phyloP scores from a whole-genome alignment of 2,113 vertebrate species.

The Hippocampus guttulatus region DNA sequence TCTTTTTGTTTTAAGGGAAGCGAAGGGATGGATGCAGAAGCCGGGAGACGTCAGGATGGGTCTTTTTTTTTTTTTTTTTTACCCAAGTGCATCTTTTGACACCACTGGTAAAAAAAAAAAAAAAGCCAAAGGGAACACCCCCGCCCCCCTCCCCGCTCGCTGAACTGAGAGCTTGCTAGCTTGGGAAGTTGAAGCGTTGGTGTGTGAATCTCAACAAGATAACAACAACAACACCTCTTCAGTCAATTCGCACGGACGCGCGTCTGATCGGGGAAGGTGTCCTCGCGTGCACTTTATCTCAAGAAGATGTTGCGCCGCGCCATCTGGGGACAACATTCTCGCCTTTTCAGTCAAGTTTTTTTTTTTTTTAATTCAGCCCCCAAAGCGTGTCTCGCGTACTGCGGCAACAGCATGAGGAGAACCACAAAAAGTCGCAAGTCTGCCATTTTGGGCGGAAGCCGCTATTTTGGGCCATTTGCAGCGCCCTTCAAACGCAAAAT shows the following conservation, averaged over 20 bases:
- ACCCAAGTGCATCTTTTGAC: no score
- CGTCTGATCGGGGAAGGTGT: slow-evolving; percentile 50
- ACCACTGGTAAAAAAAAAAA: no score
- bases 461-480: no score
- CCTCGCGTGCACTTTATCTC: slow-evolving; percentile 41
- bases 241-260: slow-evolving; percentile 41
- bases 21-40: no score
- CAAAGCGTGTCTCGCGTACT: background rate
- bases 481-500: no score
- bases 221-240: slow-evolving; percentile 38
- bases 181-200: background rate
- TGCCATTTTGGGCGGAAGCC: no score
- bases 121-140: background rate
- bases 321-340: background rate
- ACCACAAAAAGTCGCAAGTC: no score
- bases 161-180: background rate
- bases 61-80: no score
- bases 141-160: no score
- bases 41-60: no score
- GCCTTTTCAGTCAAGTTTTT: background rate
- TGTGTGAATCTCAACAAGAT: slow-evolving; percentile 40
- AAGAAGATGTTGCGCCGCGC: slow-evolving; percentile 20
- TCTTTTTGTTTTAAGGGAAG: no score
- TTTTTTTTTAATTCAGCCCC: background rate
- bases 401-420: no score